A percentile compares a stretch with the other conserved stretches of the same genome.
Evolutionary conservation across 2,888 invertebrate species (phyloP).

Genomic region (Sisyra nigra): DNA sequence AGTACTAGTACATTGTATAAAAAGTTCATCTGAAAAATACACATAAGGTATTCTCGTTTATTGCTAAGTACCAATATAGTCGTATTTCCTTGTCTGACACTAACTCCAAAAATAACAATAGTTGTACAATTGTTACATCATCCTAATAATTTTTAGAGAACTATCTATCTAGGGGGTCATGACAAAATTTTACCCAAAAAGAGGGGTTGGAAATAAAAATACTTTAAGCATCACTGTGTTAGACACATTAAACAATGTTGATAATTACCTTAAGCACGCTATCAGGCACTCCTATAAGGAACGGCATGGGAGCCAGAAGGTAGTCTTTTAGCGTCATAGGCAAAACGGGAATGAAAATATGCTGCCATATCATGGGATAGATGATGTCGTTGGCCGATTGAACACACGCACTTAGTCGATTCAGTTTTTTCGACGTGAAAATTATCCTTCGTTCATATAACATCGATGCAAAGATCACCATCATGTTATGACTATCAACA

Average conservation of each 20-base stretch:
- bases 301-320: conserved; percentile 93
- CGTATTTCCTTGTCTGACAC: no score
- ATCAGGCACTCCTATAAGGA: conserved; percentile 86
- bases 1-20: no score
- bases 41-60: no score
- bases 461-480: conserved; percentile 88
- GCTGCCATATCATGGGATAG: conserved; percentile 98
- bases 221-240: no score
- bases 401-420: conserved; percentile 79
- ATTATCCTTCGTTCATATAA: conserved; percentile 87
- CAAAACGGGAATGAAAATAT: conserved; percentile 91
- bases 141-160: no score
- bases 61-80: no score
- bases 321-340: conserved; percentile 82
- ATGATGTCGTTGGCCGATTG: conserved; percentile 89
- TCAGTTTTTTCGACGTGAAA: conserved; percentile 78
- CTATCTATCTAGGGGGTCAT: no score
- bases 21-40: no score
- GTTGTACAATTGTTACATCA: no score
- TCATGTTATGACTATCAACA: conserved; percentile 89
- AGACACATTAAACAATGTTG: neutral
- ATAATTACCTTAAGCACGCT: conserved; percentile 58
- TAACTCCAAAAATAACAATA: no score
- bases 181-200: no score
- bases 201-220: no score